Evolutionary conservation across 2,113 vertebrate species (phyloP), one percentile per base, ranked within the genome.

Genomic region (Gopherus evgoodei): DNA sequence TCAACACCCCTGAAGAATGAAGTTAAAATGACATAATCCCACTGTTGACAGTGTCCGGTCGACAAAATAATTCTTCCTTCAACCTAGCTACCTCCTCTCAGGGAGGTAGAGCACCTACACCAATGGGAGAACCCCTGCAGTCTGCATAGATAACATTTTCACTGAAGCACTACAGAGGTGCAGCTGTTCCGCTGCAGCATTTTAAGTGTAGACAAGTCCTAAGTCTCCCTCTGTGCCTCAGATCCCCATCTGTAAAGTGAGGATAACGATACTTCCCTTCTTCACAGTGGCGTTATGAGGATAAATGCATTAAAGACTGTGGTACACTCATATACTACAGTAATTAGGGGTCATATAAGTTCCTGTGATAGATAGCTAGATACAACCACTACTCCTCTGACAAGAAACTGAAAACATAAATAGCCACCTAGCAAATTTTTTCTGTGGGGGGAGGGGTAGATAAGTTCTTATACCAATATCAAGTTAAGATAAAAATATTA

Each of bases 401-500:
- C 80, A 86, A 78, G 31, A 88, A 47, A 13, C 50, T 14, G 87
- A 22, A 84, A 95, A 81, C 24, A 57, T 47, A 93, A 93, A 89
- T 53, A 44, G 50, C 38, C 27, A 50, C 72, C 86, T 88, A 52
- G 90, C 89, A 69, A 31, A 52, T 86, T 72, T 29, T 19, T 4
- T 11, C 44, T 44, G 10, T 2, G 4, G 38, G 21, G 81, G 38
- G n/a, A n/a, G 38, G 50, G 75, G 13, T 80, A 50, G 83, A 72
- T 95, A 17, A 42, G 93, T 92, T 93, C 54, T 81, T 87, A 35
- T 42, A 50, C 90, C 38, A 25, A 8, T 87, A 29, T 93, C 75
- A 81, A 89, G 13, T 9, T 87, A 82, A 85, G 88, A 81, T 85
- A 38, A 90, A 94, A 12, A 38, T 85, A 84, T n/a, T 91, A 93